phyloP scores from a whole-genome alignment of 2,888 invertebrate species.

The Philopedon plagiatum region DNA sequence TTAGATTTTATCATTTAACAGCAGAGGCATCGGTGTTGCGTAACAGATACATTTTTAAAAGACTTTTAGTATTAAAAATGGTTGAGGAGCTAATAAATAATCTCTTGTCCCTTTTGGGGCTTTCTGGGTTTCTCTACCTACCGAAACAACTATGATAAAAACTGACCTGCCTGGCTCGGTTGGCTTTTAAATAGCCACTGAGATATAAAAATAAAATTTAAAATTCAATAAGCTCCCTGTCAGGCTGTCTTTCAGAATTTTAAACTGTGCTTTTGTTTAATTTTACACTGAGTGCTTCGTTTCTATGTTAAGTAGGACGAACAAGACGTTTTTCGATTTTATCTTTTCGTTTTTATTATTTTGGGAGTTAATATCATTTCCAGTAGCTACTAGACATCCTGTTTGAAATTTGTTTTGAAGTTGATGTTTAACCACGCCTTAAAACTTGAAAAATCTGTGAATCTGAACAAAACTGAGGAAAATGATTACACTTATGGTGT shows the following conservation, averaged over 20 bases:
- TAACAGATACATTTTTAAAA: constrained; percentile 30
- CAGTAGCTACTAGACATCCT: constrained; percentile 13
- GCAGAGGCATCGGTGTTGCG: constrained; percentile 15
- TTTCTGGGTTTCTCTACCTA: constrained; percentile 32
- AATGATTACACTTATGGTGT: no score
- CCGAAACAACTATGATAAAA: constrained; percentile 31
- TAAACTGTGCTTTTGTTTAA: constrained; percentile 46
- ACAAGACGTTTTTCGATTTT: constrained; percentile 37
- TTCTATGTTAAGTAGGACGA: constrained; percentile 43
- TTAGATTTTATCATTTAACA: constrained; percentile 41
- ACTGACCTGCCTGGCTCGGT: constrained; percentile 31
- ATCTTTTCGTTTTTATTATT: constrained; percentile 30
- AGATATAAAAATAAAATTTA: constrained; percentile 49
- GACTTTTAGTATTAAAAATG: constrained; percentile 16
- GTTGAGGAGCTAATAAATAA: constrained; percentile 39
- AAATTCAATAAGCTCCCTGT: constrained; percentile 50
- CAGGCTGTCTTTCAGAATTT: constrained; percentile 49
- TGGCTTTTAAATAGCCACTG: constrained; percentile 30
- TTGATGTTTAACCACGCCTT: neutral
- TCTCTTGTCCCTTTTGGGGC: constrained; percentile 27
- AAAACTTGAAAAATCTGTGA: neutral
- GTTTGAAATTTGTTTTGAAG: constrained; percentile 1
- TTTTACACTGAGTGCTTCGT: constrained; percentile 36
- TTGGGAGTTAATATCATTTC: constrained; percentile 2
- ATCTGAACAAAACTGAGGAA: neutral